Evolutionary conservation across 1,140 invertebrate species (phyloP).

Genomic region (Schlechtendalia chinensis): DNA sequence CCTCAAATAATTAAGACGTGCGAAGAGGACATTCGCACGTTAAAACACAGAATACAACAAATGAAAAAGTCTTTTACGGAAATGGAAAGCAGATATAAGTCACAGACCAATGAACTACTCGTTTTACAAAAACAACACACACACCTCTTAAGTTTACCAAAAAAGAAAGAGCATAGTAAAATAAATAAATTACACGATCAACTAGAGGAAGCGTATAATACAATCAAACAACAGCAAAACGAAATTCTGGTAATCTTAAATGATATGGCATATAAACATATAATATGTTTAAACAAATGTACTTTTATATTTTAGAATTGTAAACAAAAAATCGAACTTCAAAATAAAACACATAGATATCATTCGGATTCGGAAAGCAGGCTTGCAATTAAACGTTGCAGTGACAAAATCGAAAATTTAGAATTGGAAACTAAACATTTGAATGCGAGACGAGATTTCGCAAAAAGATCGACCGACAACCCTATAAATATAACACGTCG

Average conservation of each 20-base stretch:
- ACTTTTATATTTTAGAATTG: conserved; percentile 12
- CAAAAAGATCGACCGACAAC: background rate
- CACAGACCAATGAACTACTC: conserved; percentile 51
- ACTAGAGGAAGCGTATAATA: conserved; percentile 65
- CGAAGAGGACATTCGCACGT: conserved; percentile 70
- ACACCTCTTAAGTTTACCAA: conserved; percentile 67
- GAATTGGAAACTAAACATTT: too few species aligned
- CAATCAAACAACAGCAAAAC: conserved; percentile 67
- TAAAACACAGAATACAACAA: conserved; percentile 67
- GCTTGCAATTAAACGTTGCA: conserved; percentile 20
- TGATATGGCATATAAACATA: background rate
- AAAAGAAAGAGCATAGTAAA: conserved; percentile 69
- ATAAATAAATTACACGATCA: conserved; percentile 69
- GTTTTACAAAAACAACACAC: conserved; percentile 65
- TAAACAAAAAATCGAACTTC: conserved; percentile 65
- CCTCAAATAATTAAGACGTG: conserved; percentile 62
- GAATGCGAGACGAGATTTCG: background rate
- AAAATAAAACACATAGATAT: conserved; percentile 70
- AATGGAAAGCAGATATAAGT: too few species aligned
- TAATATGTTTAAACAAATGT: too few species aligned
- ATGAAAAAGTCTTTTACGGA: conserved; percentile 51
- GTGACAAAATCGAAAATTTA: background rate
- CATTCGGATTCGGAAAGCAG: conserved; percentile 68
- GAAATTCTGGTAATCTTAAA: conserved; percentile 63
- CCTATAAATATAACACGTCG: conserved; percentile 28